phyloP scores from a whole-genome alignment of 2,888 invertebrate species.

The Ochropleura plecta region DNA sequence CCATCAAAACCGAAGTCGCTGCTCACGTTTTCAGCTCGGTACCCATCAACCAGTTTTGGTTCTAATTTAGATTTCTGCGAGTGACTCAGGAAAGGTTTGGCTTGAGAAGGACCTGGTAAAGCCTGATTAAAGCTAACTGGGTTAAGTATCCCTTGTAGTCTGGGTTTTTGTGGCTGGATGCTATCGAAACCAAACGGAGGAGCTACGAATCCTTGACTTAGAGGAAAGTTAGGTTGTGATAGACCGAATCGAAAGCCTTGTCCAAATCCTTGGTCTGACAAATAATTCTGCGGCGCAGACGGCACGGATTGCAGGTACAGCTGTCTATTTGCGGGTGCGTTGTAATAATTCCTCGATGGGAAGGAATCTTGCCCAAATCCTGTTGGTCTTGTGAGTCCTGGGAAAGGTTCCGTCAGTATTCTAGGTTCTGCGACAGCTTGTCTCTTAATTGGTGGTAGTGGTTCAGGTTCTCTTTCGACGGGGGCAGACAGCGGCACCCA shows the following conservation, averaged over 20 bases:
- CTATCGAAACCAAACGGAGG: slow-evolving; percentile 82
- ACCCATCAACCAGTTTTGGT: slow-evolving; percentile 85
- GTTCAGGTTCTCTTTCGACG: slow-evolving; percentile 73
- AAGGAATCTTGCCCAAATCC: slow-evolving; percentile 81
- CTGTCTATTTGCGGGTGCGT: slow-evolving; percentile 80
- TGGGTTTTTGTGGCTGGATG: slow-evolving; percentile 76
- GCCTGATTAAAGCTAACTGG: slow-evolving; percentile 77
- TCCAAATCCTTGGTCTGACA: slow-evolving; percentile 85
- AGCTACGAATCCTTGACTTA: slow-evolving; percentile 84
- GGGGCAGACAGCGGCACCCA: slow-evolving; percentile 86
- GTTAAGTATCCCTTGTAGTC: slow-evolving; percentile 72
- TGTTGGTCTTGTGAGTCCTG: slow-evolving; percentile 77
- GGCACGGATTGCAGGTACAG: slow-evolving; percentile 85
- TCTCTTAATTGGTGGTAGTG: slow-evolving; percentile 78
- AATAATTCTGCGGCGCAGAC: slow-evolving; percentile 86
- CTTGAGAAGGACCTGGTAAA: slow-evolving; percentile 66
- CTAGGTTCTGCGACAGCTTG: slow-evolving; percentile 88
- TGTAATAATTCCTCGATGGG: slow-evolving; percentile 80
- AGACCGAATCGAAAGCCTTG: slow-evolving; percentile 85
- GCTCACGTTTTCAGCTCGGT: slow-evolving; percentile 81
- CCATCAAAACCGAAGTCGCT: slow-evolving; percentile 69
- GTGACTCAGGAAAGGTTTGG: slow-evolving; percentile 78
- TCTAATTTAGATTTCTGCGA: slow-evolving; percentile 74
- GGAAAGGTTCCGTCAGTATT: slow-evolving; percentile 85
- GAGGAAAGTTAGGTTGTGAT: slow-evolving; percentile 82